Base-by-base conservation (phyloP, 2,797 vertebrate species). In the Benthosema pterotum region DNA sequence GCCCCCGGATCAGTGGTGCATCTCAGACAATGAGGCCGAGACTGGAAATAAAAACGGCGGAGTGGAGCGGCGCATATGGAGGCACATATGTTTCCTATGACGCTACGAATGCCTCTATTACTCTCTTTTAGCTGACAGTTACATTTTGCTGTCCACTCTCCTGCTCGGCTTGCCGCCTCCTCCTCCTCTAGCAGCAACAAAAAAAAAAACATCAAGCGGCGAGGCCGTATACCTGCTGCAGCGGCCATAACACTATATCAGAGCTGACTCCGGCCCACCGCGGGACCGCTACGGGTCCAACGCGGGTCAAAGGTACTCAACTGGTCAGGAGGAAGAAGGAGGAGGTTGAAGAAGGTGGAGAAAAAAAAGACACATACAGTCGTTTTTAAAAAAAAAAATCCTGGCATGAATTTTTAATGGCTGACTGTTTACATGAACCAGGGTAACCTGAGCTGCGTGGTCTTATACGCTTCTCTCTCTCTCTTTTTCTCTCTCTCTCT, bases 1-100 rank as follows among this genome's bases (percentile, higher is more conserved):
- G 86, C 79, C 84, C 88, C 87, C 80, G 80, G 83, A 87, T 87
- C 84, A 86, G 83, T 71, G 83, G 79, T 80, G 87, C 87, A 89
- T 89, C 86, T 84, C 80, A 88, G 82, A 89, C 85, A 91, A 89
- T 86, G 80, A 83, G 77, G 77, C 78, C n/a, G n/a, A 78, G 83
- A 75, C 79, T 83, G 75, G 79, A 86, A 79, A 85, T 74, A 83
- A 85, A 83, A 85, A 84, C 82, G 82, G 82, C 60, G 65, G 78
- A 81, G 76, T n/a, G n/a, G n/a, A n/a, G n/a, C n/a, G n/a, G n/a
- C 88, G 85, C 88, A 89, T 90, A 91, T 92, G 91, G 91, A 86
- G 76, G 80, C 85, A 88, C 91, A 92, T 91, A 87, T 92, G 91
- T 89, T 92, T 91, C 84, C 85, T 87, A 90, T 92, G 90, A 89